phyloP scores from a whole-genome alignment of 2,113 vertebrate species.

The Gallinago media region DNA sequence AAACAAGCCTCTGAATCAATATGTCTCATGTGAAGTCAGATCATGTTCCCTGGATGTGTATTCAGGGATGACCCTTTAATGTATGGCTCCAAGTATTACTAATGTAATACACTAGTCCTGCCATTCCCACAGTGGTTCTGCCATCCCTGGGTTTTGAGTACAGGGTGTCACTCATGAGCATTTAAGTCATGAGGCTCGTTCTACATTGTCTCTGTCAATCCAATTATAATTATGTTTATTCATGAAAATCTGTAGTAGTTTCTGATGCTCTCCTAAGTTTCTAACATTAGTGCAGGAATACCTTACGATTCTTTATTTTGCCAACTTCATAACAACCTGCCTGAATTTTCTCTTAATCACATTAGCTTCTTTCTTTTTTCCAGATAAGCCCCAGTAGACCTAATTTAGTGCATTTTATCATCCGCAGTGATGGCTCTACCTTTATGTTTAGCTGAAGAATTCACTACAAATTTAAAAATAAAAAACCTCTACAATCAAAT shows the following conservation, averaged over 20 bases:
- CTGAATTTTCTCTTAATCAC: constrained; percentile 50
- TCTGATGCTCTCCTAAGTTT: constrained; percentile 31
- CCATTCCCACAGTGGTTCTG: background rate
- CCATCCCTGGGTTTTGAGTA: background rate
- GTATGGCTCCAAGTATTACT: background rate
- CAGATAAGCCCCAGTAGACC: background rate
- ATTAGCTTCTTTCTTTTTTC: constrained; percentile 27
- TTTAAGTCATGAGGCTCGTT: background rate
- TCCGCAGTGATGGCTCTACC: background rate
- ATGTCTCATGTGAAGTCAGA: background rate
- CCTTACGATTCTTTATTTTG: constrained; percentile 48
- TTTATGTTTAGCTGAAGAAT: constrained; percentile 22
- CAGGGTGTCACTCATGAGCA: background rate
- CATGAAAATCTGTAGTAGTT: constrained; percentile 65
- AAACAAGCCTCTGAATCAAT: background rate
- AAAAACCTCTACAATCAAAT: background rate
- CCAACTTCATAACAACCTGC: constrained; percentile 31
- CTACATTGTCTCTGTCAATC: constrained; percentile 19
- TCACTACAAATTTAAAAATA: constrained; percentile 15
- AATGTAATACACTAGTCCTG: background rate
- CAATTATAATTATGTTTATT: constrained; percentile 56
- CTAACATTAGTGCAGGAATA: constrained; percentile 54
- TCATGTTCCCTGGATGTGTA: background rate
- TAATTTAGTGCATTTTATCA: constrained; percentile 8
- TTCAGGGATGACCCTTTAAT: background rate